These are phyloP conservation scores for Amitus sp. DNA, from an alignment of 2,888 invertebrate species.

Conservation along the genomic window DNA sequence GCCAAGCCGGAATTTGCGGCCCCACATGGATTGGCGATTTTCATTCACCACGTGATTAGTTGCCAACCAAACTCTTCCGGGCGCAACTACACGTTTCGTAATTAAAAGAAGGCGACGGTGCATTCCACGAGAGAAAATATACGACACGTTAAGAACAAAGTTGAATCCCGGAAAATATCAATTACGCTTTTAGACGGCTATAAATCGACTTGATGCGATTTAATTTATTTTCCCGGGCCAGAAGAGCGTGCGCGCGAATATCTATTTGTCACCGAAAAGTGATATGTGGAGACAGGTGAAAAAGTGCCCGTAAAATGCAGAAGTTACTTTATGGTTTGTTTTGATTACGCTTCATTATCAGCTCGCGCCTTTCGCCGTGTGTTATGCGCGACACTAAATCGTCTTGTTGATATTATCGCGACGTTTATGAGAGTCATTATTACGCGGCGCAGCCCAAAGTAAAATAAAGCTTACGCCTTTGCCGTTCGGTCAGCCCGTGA, in stretches of 20 bases:
- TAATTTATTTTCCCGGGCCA: neutral
- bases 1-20: no score
- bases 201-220: conserved; percentile 4
- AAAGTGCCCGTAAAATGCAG: conserved; percentile 25
- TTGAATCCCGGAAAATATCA: conserved; percentile 6
- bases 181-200: conserved; percentile 1
- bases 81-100: neutral
- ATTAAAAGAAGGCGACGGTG: neutral
- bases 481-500: conserved; percentile 50
- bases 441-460: conserved; percentile 60
- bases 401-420: conserved; percentile 63
- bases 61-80: no score
- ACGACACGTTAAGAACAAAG: conserved; percentile 6
- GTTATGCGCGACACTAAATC: conserved; percentile 61
- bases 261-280: conserved; percentile 22
- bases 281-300: conserved; percentile 8
- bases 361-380: conserved; percentile 58
- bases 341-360: conserved; percentile 63
- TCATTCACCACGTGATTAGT: no score
- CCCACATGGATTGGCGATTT: no score
- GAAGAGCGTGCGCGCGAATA: conserved; percentile 5
- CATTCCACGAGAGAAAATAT: neutral
- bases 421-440: conserved; percentile 65
- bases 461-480: conserved; percentile 63
- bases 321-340: conserved; percentile 62